Base-by-base conservation (phyloP, 64 coral and sea anemone species). In the Dendrophyllia cribrosa region DNA sequence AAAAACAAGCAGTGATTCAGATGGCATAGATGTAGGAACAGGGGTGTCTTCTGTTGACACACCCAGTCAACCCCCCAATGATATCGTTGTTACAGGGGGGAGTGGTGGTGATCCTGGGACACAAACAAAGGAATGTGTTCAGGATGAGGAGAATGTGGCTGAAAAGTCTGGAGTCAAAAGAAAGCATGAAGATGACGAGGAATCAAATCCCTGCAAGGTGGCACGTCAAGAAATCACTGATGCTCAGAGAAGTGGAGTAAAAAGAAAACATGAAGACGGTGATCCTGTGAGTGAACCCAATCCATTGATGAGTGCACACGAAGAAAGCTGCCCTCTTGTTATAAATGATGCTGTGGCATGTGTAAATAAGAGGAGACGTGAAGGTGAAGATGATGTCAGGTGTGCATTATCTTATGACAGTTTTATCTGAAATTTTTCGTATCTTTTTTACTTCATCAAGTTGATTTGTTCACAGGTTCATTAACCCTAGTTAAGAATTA, bases 361-460 rank as follows among this genome's bases (percentile, higher is more conserved):
- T 9, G n/a, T 26, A 8, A 7, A 24, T 22, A n/a, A 69, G 66
- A 69, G 66, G 14, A 19, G 61, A 8, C 1, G 61, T 64, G 17
- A 64, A 64, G 61, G 0, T 64, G 61, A 64, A 7, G 23, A 10
- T 22, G 6, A 20, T 50, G 45, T 67, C 8, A 50, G 44, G 46
- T 68, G 80, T 68, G 17, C 61, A 24, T 68, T 84, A 43, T 51
- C 60, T n/a, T 84, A 51, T 67, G 80, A 84, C n/a, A 84, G 62
- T 67, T 84, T 84, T 68, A 84, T 84, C 43, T 84, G 13, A 67
- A 51, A 9, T 22, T 2, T 51, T 45, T 65, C 16, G 6, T 14
- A 12, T 5, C 15, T 25, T 45, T 45, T 65, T 50, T 67, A 13
- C 10, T 1, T 64, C 10, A 67, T 68, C 50, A 6, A 23, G 3